These are phyloP conservation scores for Lepisosteus oculatus DNA, from an alignment of 2,113 vertebrate species.

Conservation along the genomic window DNA sequence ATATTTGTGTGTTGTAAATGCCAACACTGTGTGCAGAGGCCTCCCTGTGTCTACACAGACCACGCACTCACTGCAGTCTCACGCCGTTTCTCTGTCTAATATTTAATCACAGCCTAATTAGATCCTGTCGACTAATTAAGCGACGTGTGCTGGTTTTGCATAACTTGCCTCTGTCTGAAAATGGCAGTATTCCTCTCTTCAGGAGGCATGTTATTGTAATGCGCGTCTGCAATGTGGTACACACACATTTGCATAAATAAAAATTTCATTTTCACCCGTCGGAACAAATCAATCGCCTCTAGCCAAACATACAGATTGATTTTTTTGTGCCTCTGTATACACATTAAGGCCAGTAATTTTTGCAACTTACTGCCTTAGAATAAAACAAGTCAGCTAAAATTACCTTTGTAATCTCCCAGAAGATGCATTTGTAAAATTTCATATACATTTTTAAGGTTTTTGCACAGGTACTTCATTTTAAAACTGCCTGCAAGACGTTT, in stretches of 20 bases:
- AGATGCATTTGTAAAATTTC: too few relatives aligned
- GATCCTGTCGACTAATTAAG: neutral
- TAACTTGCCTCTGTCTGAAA: neutral
- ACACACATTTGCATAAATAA: neutral
- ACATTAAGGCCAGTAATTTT: neutral
- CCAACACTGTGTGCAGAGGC: too few relatives aligned
- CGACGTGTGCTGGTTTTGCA: neutral
- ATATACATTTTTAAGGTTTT: too few relatives aligned
- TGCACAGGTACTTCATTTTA: too few relatives aligned
- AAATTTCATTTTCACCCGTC: neutral
- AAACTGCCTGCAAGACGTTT: neutral
- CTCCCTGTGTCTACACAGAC: neutral
- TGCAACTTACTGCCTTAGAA: neutral
- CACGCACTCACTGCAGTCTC: neutral
- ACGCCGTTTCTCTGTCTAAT: neutral
- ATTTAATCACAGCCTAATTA: constrained; percentile 13
- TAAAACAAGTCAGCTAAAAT: neutral
- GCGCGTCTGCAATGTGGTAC: neutral
- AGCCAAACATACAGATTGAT: neutral
- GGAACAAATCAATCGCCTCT: constrained; percentile 1
- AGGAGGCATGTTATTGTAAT: constrained; percentile 4
- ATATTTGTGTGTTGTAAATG: too few relatives aligned
- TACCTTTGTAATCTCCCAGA: neutral
- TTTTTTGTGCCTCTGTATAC: neutral
- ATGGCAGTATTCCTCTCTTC: neutral